Base-by-base conservation (phyloP, 1,140 invertebrate species). In the Papilio polytes region DNA sequence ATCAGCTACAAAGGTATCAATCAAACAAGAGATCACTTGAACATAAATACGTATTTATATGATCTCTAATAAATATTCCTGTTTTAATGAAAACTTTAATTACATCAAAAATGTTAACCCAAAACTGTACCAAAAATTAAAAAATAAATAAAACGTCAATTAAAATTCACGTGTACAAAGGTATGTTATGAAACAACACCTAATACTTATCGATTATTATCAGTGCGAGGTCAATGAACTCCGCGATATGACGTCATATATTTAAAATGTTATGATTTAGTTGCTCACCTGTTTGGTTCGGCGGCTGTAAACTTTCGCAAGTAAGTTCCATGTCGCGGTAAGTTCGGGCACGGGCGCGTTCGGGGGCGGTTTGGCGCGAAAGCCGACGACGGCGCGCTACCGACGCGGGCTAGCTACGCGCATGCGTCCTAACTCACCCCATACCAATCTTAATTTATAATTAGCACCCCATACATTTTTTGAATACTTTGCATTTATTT, bases 311-410 rank as follows among this genome's bases (percentile, higher is more conserved):
- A 66, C 85, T 82, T 59, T 89, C 84, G 83, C 80, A 84, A 78
- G 86, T 87, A 46, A 74, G 74, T 83, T 92, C 91, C 92, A 94
- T 94, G 51, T 41, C 81, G 79, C 82, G 78, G 79, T 83, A 80
- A 83, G 87, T 89, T 90, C 86, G 88, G 90, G 84, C 89, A 84
- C 83, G 90, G 86, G 88, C 87, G 86, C 88, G 88, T 82, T 87
- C 83, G 82, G 86, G 80, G 81, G 82, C 86, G 88, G 87, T 91
- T 94, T 94, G 92, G 93, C 93, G 93, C 92, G 93, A 94, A 94
- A 94, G 82, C 53, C 77, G 31, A n/a, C 80, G 53, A 70, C 79
- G 83, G 56, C 80, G 82, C 85, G 83, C 83, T 81, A 84, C 81
- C 86, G 83, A 90, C 90, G 91, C 90, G 89, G 90, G 89, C 82